phyloP scores from a whole-genome alignment of 2,888 invertebrate genomes.

The Xanthia icteritia region DNA sequence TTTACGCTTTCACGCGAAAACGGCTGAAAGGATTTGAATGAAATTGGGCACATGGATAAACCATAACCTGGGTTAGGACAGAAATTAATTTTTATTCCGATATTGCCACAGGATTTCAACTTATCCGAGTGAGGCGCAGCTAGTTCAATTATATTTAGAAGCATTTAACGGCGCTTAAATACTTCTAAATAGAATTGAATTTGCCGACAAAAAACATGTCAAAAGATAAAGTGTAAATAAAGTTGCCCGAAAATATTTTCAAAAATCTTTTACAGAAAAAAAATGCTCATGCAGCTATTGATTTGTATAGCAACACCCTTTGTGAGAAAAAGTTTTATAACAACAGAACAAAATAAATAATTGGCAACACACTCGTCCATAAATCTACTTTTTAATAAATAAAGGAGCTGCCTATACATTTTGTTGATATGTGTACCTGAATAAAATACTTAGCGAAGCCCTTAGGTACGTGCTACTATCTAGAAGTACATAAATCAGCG shows the following conservation, averaged over 20 bases:
- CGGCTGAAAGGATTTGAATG: too few species aligned
- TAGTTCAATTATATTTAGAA: too few species aligned
- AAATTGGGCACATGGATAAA: too few species aligned
- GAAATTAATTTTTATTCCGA: too few species aligned
- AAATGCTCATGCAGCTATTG: neutral
- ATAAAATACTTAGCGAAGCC: conserved; percentile 10
- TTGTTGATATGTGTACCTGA: conserved; percentile 16
- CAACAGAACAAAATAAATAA: conserved; percentile 15
- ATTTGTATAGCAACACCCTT: neutral
- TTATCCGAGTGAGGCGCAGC: too few species aligned
- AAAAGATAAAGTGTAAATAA: neutral
- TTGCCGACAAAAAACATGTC: neutral
- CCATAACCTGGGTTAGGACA: too few species aligned
- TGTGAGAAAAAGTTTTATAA: neutral
- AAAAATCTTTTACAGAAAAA: neutral
- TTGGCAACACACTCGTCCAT: conserved; percentile 3
- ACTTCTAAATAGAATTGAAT: neutral
- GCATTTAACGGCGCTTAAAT: neutral
- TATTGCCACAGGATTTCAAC: too few species aligned
- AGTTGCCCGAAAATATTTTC: neutral
- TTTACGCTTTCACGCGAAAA: too few species aligned
- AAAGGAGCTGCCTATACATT: neutral
- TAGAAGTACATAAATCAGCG: conserved; percentile 49
- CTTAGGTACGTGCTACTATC: conserved; percentile 28
- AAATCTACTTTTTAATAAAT: conserved; percentile 44